Evolutionary conservation across 2,888 invertebrate species (phyloP).

Genomic region (Marronus borbonicus): DNA sequence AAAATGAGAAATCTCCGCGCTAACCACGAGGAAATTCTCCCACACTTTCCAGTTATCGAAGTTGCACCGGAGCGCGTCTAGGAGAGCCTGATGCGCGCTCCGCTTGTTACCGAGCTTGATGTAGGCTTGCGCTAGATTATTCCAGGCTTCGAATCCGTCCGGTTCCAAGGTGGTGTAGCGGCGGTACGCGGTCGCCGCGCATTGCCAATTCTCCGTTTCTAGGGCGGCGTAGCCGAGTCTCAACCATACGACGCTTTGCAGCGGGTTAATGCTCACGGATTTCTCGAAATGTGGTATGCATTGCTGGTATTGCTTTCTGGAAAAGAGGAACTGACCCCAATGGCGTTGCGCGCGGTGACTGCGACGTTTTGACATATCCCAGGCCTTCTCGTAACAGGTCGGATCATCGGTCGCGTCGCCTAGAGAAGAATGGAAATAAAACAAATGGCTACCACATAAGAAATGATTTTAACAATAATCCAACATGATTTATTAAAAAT

Average conservation of each 20-base stretch:
- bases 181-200: constrained; percentile 88
- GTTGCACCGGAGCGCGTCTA: constrained; percentile 93
- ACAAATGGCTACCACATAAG: no score
- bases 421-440: no score
- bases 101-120: constrained; percentile 89
- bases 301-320: constrained; percentile 82
- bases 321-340: constrained; percentile 87
- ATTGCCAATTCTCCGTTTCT: constrained; percentile 83
- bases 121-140: constrained; percentile 95
- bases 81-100: constrained; percentile 87
- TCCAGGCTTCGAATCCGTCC: constrained; percentile 96
- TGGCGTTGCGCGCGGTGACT: constrained; percentile 91
- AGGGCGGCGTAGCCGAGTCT: constrained; percentile 90
- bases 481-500: no score
- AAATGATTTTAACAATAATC: no score
- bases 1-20: constrained; percentile 89
- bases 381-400: constrained; percentile 89
- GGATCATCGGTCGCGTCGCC: constrained; percentile 82
- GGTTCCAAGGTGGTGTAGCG: constrained; percentile 91
- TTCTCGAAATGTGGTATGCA: constrained; percentile 87
- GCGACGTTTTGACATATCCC: constrained; percentile 87
- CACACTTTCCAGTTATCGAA: constrained; percentile 96
- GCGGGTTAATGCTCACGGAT: constrained; percentile 88
- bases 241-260: constrained; percentile 91
- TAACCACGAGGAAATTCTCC: constrained; percentile 94